Base-by-base conservation (phyloP, 2,113 vertebrate species). In the Sturnira hondurensis region DNA sequence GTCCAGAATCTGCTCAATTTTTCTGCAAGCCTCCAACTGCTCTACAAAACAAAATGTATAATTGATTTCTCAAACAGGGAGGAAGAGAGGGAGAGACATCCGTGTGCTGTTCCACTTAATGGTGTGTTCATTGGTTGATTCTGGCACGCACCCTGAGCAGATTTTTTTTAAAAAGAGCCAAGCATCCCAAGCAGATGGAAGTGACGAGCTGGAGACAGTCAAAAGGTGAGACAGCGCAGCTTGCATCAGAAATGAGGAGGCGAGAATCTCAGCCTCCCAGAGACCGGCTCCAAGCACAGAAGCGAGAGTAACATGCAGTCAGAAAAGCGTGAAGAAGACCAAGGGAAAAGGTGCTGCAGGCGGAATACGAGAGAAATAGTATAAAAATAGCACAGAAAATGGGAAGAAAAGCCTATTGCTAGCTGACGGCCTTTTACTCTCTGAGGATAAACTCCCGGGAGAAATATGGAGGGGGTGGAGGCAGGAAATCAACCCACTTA, bases 371-470 rank as follows among this genome's bases (percentile, higher is more conserved):
- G 90, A 96, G 96, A 73, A 95, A 93, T 77, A 71, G 95, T 76
- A 95, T 33, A 97, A 97, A 98, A 98, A 97, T 96, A 36, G 95
- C 50, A 97, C 94, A 84, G 19, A 96, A 86, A 83, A 84, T 95
- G 95, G 71, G 95, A 97, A 97, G 90, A 87, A 58, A 54, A 97
- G 20, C 43, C 43, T 89, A 91, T 74, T 86, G 74, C 78, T 93
- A 92, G 45, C 83, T 91, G 36, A 47, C 74, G 77, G 11, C 7
- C 93, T 89, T 98, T 98, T 97, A 82, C 85, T 95, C 76, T 78
- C 92, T 70, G 54, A 91, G 63, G 47, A 5, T 43, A 94, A 97
- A 73, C 50, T 89, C 38, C 89, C 70, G 95, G 91, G 88, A 70
- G 89, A 41, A 36, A 81, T 7, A 89, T 41, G 73, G 63, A 41